Evolutionary conservation across 2,888 invertebrate genomes (phyloP).

Genomic region (Epistrophe eligans): DNA sequence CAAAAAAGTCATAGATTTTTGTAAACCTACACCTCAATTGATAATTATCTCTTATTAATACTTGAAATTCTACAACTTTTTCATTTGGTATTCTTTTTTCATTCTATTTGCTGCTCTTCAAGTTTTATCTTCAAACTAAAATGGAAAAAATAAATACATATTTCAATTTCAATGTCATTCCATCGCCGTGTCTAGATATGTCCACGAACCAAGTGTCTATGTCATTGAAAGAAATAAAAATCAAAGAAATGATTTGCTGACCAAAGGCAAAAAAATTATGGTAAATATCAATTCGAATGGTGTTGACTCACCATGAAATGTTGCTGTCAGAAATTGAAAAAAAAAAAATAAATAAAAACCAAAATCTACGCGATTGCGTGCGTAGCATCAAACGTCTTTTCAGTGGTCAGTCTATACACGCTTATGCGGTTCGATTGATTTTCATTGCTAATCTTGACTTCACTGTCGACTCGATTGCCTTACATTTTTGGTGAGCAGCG

Average conservation of each 20-base stretch:
- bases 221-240: slow-evolving; percentile 11
- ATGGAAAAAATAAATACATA: neutral
- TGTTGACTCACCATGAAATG: slow-evolving; percentile 17
- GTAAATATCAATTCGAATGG: neutral
- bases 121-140: slow-evolving; percentile 10
- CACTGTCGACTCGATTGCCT: neutral
- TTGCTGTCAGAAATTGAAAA: neutral
- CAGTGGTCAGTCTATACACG: neutral
- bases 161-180: slow-evolving; percentile 31
- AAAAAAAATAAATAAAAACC: too few species aligned
- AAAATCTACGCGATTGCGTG: neutral
- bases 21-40: neutral
- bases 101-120: neutral
- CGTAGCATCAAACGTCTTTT: neutral
- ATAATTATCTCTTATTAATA: neutral
- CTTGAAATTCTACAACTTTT: slow-evolving; percentile 3
- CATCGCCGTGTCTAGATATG: neutral
- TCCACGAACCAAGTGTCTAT: slow-evolving; percentile 22
- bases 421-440: slow-evolving; percentile 11
- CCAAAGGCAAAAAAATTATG: slow-evolving; percentile 19
- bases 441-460: slow-evolving; percentile 8
- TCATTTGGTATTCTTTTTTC: neutral
- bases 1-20: neutral
- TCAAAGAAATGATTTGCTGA: slow-evolving; percentile 14
- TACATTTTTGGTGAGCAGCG: slow-evolving; percentile 40